Evolutionary conservation across 2,888 invertebrate species (phyloP), one percentile per base, ranked within the genome.

Genomic region (Elysia crispata): DNA sequence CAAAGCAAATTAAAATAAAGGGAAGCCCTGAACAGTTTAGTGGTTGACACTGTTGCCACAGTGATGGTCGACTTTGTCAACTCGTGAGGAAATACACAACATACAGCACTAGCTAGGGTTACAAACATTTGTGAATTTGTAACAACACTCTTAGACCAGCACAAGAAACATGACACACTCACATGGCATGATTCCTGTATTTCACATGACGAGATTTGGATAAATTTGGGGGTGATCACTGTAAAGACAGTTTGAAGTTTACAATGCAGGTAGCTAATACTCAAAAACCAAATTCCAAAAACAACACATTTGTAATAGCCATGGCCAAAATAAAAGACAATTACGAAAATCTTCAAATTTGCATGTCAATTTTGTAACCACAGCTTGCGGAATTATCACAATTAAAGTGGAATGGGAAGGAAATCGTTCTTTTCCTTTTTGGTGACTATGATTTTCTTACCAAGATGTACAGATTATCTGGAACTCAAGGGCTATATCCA

Each of bases 111-210:
- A 13, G 54, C 13, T n/a, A n/a, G n/a, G n/a, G n/a, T n/a, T n/a
- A n/a, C n/a, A n/a, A n/a, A n/a, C n/a, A n/a, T n/a, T n/a, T 54
- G 13, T 20, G 54, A 76, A 13, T 64, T 76, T 76, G 60, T 60
- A 41, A 30, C 76, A n/a, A 62, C n/a, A 1, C 62, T 76, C 1
- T 31, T 76, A 30, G 76, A 76, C 28, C 20, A 15, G 28, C 30
- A 64, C n/a, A n/a, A n/a, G n/a, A n/a, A n/a, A n/a, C n/a, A n/a
- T n/a, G n/a, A n/a, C n/a, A n/a, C n/a, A n/a, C 49, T 76, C 31
- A 76, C 76, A 75, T 75, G 75, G 64, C 76, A 76, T n/a, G 23
- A 41, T 18, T 18, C 30, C 18, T n/a, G n/a, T 23, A 76, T 76
- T 33, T 66, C 76, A 6, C 20, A 18, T 1, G 15, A 50, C n/a